phyloP scores from a whole-genome alignment of 2,113 vertebrate species.

The Gasterosteus nipponicus region DNA sequence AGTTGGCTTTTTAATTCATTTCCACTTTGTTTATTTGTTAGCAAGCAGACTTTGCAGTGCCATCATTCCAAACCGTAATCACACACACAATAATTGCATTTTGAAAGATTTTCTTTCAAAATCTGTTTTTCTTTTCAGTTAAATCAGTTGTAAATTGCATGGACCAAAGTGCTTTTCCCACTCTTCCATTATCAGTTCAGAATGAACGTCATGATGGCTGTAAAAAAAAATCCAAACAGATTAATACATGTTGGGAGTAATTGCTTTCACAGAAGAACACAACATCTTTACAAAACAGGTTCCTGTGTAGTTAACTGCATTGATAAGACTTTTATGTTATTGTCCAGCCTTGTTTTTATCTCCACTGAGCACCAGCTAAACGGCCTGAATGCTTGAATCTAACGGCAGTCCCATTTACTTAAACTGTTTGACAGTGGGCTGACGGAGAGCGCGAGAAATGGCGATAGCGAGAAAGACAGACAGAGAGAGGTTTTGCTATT shows the following conservation, averaged over 20 bases:
- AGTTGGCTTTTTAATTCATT: slow-evolving; percentile 17
- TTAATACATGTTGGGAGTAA: slow-evolving; percentile 7
- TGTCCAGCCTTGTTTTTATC: slow-evolving; percentile 56
- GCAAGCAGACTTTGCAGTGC: background rate
- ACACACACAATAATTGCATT: background rate
- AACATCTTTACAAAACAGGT: slow-evolving; percentile 21
- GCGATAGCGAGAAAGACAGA: slow-evolving; percentile 63
- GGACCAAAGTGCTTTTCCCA: background rate
- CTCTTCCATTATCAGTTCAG: slow-evolving; percentile 10
- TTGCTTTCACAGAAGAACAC: slow-evolving; percentile 22
- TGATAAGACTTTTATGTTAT: slow-evolving; percentile 43
- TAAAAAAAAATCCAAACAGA: slow-evolving; percentile 1
- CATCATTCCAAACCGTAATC: background rate
- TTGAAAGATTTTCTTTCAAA: background rate
- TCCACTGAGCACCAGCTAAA: slow-evolving; percentile 45
- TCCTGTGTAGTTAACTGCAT: slow-evolving; percentile 33
- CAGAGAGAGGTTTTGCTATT: slow-evolving; percentile 71
- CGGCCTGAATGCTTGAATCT: slow-evolving; percentile 42
- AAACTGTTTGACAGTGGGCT: slow-evolving; percentile 65
- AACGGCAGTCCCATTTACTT: slow-evolving; percentile 63
- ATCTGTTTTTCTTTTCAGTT: background rate
- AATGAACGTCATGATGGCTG: background rate
- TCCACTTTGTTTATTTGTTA: slow-evolving; percentile 13
- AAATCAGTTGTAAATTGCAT: background rate
- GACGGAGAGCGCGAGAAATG: slow-evolving; percentile 48